Conservation (phyloP, 2,797 vertebrate species). For the Intellagama lesueurii region DNA sequence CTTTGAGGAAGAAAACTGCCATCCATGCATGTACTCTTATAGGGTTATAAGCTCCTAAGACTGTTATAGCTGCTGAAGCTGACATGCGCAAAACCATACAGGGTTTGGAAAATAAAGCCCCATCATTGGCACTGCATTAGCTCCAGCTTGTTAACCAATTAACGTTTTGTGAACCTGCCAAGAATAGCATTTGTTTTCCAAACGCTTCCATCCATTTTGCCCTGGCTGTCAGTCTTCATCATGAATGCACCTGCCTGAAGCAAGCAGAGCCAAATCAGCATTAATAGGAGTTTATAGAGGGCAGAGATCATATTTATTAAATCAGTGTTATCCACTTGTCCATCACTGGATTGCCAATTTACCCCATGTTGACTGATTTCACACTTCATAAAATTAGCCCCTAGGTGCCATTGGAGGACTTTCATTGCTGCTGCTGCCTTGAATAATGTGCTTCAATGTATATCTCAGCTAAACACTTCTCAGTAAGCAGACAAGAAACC, state of each 20-base stretch:
- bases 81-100: conserved; percentile 3
- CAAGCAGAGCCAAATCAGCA: conserved; percentile 34
- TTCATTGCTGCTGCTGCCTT: background rate
- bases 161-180: conserved; percentile 41
- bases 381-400: conserved; percentile 32
- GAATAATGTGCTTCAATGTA: background rate
- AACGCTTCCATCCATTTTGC: conserved; percentile 33
- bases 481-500: background rate
- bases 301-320: conserved; percentile 52
- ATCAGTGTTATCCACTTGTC: conserved; percentile 41
- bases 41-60: background rate
- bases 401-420: conserved; percentile 1
- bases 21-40: background rate
- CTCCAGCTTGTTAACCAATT: conserved; percentile 43
- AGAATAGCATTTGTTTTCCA: conserved; percentile 37
- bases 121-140: conserved; percentile 16
- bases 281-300: conserved; percentile 32
- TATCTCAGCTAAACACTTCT: background rate
- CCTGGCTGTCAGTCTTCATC: conserved; percentile 40
- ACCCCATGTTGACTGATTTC: conserved; percentile 36
- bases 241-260: conserved; percentile 34
- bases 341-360: conserved; percentile 37
- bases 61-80: background rate
- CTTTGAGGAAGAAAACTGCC: conserved; percentile 11
- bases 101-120: conserved; percentile 11